Evolutionary conservation across 2,113 vertebrate species (phyloP), one percentile per base, ranked within the genome.

Genomic region (cat (Felis catus)): DNA sequence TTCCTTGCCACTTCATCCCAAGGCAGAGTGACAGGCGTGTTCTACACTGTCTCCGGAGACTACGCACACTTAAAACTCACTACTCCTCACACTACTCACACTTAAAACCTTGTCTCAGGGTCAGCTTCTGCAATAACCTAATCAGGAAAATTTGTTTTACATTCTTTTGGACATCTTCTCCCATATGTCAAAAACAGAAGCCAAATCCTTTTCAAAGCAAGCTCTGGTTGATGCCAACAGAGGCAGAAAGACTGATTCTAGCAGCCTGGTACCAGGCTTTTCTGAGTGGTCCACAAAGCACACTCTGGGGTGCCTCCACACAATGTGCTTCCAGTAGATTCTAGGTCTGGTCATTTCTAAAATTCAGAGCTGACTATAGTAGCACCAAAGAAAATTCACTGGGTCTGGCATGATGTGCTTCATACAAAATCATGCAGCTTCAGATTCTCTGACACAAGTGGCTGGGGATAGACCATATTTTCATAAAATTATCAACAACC

Each of bases 141-240:
- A 89, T 71, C n/a, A 55, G 82, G 18, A 85, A 13, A n/a, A 66
- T 58, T 25, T 51, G 45, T n/a, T 93, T 55, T 66, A 41, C 5
- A 33, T 80, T 73, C 23, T 71, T 74, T 39, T 36, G 51, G 31
- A 85, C 7, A 36, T 51, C 29, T 65, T 45, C 78, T 12, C 15
- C n/a, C 18, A 3, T 25, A 14, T 21, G 1, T 66, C 45, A 29
- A 31, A 71, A 95, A 39, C 23, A 78, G 23, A 85, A 70, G 51
- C 36, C 51, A 31, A 85, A 45, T 65, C 80, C 39, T 76, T 41
- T 36, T 48, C 25, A 80, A 45, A 53, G 33, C n/a, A 95, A 95
- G 33, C 51, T 23, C 68, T 25, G 1, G 36, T 31, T 0, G 1
- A 51, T 9, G 66, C 4, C 31, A 73, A 45, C 18, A 1, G 71